phyloP scores from a whole-genome alignment of 2,113 vertebrate species.

The Rafetus swinhoei region DNA sequence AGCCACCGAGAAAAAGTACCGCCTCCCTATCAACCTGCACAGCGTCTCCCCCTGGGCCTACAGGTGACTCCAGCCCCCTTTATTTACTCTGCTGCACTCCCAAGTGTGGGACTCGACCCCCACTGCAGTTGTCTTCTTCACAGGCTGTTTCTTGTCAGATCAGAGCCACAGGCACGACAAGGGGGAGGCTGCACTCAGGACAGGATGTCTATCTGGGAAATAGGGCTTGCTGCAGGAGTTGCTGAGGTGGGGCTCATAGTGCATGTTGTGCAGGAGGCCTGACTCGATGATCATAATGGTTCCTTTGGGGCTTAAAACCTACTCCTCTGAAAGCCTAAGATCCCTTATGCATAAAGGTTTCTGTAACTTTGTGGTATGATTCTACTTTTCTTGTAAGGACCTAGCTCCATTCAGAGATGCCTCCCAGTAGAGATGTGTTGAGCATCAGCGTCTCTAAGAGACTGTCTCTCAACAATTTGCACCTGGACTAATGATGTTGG shows the following conservation, averaged over 20 bases:
- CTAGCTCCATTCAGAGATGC: background rate
- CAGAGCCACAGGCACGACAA: background rate
- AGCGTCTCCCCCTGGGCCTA: conserved; percentile 95
- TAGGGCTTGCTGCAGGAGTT: too few species aligned
- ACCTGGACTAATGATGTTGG: background rate
- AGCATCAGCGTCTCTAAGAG: background rate
- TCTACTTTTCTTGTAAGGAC: background rate
- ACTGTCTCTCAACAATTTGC: background rate
- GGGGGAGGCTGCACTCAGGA: background rate
- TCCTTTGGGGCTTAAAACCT: background rate
- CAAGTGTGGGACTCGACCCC: too few species aligned
- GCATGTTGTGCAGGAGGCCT: too few species aligned
- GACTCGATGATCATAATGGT: too few species aligned
- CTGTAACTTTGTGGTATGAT: background rate
- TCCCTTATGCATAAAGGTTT: background rate
- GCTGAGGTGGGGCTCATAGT: too few species aligned
- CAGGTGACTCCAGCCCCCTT: conserved; percentile 79
- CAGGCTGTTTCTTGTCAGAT: background rate
- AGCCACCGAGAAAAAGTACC: conserved; percentile 73
- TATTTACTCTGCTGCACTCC: too few species aligned
- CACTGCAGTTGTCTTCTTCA: background rate
- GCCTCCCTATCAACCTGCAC: conserved; percentile 88
- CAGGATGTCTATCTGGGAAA: background rate
- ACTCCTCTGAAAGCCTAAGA: background rate
- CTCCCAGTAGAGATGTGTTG: background rate